Evolutionary conservation across 2,113 vertebrate genomes (phyloP).

Genomic region (Dendropsophus ebraccatus): DNA sequence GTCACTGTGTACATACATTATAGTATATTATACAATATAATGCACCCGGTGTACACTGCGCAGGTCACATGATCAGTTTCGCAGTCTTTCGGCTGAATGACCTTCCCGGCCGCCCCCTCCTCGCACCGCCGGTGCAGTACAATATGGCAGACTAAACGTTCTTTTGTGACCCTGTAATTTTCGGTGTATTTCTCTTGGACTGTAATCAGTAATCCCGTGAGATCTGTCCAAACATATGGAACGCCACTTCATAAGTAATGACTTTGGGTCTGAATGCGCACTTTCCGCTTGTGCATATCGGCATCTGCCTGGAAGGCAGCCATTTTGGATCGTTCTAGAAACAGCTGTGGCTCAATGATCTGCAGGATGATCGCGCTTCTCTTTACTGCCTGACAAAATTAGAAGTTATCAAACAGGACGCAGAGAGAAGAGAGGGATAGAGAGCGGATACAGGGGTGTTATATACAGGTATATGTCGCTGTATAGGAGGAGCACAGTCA

Average conservation of each 20-base stretch:
- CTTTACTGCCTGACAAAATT: background rate
- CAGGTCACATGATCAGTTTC: too few species aligned
- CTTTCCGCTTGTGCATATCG: background rate
- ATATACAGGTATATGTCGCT: too few species aligned
- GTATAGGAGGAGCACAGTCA: too few species aligned
- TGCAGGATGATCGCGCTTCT: background rate
- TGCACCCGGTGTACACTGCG: too few species aligned
- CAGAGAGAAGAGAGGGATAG: background rate
- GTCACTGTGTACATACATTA: background rate
- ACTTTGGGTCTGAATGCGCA: background rate
- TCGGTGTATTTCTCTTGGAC: background rate
- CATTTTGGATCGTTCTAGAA: background rate
- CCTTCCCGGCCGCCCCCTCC: background rate
- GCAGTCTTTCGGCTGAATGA: background rate
- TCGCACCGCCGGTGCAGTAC: background rate
- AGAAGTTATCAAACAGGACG: background rate
- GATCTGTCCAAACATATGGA: background rate
- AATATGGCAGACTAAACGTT: background rate
- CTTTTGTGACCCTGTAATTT: constrained; percentile 12
- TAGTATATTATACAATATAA: background rate
- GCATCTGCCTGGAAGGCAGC: constrained; percentile 24
- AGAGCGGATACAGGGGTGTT: background rate
- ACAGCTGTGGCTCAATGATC: constrained; percentile 4
- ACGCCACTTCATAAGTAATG: constrained; percentile 3
- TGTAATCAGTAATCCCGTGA: constrained; percentile 6